These are phyloP conservation scores for Gopherus evgoodei DNA, from an alignment of 2,113 vertebrate species.

Conservation along the genomic window DNA sequence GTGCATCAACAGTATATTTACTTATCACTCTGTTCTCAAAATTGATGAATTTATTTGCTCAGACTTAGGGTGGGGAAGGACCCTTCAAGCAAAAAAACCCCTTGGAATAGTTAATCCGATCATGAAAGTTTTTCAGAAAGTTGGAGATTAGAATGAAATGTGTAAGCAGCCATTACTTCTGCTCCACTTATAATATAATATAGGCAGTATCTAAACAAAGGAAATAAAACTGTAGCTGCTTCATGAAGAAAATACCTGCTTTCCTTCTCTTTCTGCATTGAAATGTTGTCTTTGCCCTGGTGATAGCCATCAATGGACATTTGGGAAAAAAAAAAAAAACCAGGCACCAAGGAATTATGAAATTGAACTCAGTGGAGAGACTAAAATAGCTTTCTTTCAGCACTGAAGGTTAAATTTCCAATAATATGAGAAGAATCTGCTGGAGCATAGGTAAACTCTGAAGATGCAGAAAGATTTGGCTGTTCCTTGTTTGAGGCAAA, in stretches of 20 bases:
- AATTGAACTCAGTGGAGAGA: neutral
- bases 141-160: neutral
- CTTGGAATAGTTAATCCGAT: neutral
- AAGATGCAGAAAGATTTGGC: too few relatives aligned
- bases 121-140: neutral
- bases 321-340: too few relatives aligned
- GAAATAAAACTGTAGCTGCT: neutral
- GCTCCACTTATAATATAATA: neutral
- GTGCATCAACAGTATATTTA: neutral
- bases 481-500: too few relatives aligned
- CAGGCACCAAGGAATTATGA: neutral
- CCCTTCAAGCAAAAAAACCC: neutral
- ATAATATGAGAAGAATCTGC: too few relatives aligned
- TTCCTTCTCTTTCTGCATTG: neutral
- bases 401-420: too few relatives aligned
- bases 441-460: too few relatives aligned
- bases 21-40: neutral
- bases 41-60: neutral
- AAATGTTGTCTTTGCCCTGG: too few relatives aligned
- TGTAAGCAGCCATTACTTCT: accelerated
- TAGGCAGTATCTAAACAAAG: neutral
- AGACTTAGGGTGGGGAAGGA: accelerated
- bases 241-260: neutral
- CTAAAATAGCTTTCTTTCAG: neutral
- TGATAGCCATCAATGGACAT: too few relatives aligned